phyloP scores from a whole-genome alignment of 1,140 invertebrate species.

The Polypedilum pembai region DNA sequence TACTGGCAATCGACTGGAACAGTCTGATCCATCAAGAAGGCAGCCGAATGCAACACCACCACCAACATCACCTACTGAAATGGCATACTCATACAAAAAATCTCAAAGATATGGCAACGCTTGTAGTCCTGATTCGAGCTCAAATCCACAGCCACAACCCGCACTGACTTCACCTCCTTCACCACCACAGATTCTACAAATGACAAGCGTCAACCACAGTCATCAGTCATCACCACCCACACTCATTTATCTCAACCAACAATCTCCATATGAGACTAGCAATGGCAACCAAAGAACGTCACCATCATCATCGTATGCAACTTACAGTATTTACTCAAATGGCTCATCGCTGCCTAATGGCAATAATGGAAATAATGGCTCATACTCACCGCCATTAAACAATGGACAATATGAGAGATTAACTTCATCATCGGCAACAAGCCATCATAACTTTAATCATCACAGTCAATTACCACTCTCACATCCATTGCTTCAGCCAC shows the following conservation, averaged over 20 bases:
- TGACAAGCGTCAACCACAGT: conserved; percentile 32
- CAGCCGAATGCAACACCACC: conserved; percentile 59
- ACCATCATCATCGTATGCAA: conserved; percentile 28
- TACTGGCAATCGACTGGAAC: conserved; percentile 51
- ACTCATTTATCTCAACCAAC: conserved; percentile 33
- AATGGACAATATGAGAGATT: conserved; percentile 40
- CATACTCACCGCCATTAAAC: conserved; percentile 42
- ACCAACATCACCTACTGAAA: conserved; percentile 69
- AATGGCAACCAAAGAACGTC: conserved; percentile 35
- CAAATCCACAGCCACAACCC: conserved; percentile 42
- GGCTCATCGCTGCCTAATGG: conserved; percentile 45
- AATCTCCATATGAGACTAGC: conserved; percentile 30
- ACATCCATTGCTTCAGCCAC: conserved; percentile 52
- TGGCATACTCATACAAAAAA: conserved; percentile 85
- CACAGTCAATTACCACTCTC: conserved; percentile 42
- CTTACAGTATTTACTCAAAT: conserved; percentile 34
- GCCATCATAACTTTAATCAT: conserved; percentile 32
- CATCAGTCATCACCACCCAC: conserved; percentile 34
- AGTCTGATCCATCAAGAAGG: conserved; percentile 49
- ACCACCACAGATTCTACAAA: conserved; percentile 31
- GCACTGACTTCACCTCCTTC: neutral
- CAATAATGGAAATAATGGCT: conserved; percentile 34
- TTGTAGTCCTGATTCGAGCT: conserved; percentile 76
- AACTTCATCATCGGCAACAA: conserved; percentile 31
- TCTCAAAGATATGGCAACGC: conserved; percentile 74